These are phyloP conservation scores for Acanthococcus lagerstroemiae DNA, from an alignment of 2,888 invertebrate species.

Conservation along the genomic window DNA sequence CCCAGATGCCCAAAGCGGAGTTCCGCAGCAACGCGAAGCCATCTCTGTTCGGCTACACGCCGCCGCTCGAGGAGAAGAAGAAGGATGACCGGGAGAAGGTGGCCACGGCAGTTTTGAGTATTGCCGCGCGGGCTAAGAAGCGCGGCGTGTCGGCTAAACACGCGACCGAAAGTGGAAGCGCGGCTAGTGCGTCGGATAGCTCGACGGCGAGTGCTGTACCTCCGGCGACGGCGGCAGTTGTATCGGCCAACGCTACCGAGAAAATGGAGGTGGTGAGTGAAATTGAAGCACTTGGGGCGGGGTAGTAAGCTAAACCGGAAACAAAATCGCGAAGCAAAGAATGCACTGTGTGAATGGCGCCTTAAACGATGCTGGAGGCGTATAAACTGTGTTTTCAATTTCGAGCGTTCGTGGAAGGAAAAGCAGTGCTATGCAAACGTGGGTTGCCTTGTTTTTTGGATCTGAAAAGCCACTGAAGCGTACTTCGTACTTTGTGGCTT, in stretches of 20 bases:
- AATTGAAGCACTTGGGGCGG: too few species aligned
- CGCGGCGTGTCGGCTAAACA: slow-evolving; percentile 47
- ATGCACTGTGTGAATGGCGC: too few species aligned
- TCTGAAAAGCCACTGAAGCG: too few species aligned
- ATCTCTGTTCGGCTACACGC: slow-evolving; percentile 91
- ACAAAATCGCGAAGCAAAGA: too few species aligned
- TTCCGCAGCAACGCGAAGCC: slow-evolving; percentile 87
- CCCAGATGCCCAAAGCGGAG: slow-evolving; percentile 80
- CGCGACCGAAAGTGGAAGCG: background rate
- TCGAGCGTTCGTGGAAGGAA: too few species aligned
- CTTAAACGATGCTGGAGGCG: too few species aligned
- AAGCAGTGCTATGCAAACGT: too few species aligned
- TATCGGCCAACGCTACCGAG: slow-evolving; percentile 45
- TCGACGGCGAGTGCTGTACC: slow-evolving; percentile 35
- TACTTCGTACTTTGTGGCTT: too few species aligned
- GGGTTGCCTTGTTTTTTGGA: too few species aligned
- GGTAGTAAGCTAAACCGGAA: too few species aligned
- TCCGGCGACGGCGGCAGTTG: slow-evolving; percentile 20
- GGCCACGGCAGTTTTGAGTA: slow-evolving; percentile 92
- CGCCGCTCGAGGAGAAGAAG: slow-evolving; percentile 95
- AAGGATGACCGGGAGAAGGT: slow-evolving; percentile 96
- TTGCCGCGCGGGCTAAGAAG: slow-evolving; percentile 70
- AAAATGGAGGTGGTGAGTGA: slow-evolving; percentile 76
- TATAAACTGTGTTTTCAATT: too few species aligned
- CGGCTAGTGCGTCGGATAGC: background rate